Conservation (phyloP, 2,113 vertebrate species). For the Ceuthmochares aereus region DNA sequence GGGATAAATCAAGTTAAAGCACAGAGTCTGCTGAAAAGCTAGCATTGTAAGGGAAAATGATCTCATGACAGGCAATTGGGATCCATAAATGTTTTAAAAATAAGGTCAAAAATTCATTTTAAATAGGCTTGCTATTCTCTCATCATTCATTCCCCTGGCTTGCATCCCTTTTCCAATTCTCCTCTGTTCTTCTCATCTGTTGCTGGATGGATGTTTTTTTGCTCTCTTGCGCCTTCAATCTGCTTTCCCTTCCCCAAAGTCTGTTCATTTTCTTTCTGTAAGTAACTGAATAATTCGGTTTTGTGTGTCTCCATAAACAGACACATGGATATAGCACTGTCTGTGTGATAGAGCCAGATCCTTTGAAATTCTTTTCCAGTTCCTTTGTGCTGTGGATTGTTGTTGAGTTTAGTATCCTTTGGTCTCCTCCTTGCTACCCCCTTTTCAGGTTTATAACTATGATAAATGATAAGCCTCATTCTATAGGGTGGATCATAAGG, state of each 20-base stretch:
- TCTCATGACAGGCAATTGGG: slow-evolving; percentile 55
- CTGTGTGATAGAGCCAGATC: slow-evolving; percentile 44
- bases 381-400: slow-evolving; percentile 20
- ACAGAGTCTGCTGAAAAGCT: slow-evolving; percentile 53
- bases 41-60: slow-evolving; percentile 59
- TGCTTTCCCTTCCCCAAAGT: not conserved
- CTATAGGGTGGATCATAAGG: slow-evolving; percentile 8
- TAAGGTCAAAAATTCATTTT: slow-evolving; percentile 66
- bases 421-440: not conserved
- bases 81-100: slow-evolving; percentile 70
- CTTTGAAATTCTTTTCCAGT: slow-evolving; percentile 49
- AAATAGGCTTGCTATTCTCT: slow-evolving; percentile 52
- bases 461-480: slow-evolving; percentile 47
- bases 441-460: not conserved
- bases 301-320: slow-evolving; percentile 65
- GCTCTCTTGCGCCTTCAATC: slow-evolving; percentile 29
- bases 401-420: not conserved
- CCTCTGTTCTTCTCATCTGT: slow-evolving; percentile 15
- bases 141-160: not conserved
- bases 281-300: slow-evolving; percentile 61
- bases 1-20: slow-evolving; percentile 56
- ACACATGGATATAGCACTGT: slow-evolving; percentile 30
- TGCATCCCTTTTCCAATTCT: slow-evolving; percentile 29
- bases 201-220: slow-evolving; percentile 20
- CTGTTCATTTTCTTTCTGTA: slow-evolving; percentile 38